Conservation (phyloP, 2,113 vertebrate genomes). For the Chaetorhynchus papuensis region DNA sequence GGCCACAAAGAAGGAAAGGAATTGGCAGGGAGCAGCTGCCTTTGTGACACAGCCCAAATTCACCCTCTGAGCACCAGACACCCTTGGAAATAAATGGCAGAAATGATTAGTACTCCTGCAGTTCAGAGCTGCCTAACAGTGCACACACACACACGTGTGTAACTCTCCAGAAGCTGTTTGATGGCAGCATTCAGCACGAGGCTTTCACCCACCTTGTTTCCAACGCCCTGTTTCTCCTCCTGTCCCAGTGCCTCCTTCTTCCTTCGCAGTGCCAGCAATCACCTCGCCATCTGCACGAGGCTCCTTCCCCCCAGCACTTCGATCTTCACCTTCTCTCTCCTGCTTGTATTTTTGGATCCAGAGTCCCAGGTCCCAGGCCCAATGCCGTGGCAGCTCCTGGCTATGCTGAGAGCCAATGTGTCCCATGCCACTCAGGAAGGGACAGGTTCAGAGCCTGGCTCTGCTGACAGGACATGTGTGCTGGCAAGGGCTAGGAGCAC, state of each 20-base stretch:
- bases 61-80: background rate
- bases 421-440: background rate
- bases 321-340: background rate
- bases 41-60: background rate
- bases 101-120: background rate
- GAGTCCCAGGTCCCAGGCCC: too few relatives aligned
- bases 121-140: background rate
- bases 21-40: background rate
- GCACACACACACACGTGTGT: accelerated
- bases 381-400: accelerated
- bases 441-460: background rate
- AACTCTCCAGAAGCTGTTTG: background rate
- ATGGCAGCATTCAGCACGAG: accelerated
- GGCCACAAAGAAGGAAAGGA: background rate
- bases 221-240: background rate
- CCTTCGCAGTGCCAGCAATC: accelerated
- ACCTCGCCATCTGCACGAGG: background rate
- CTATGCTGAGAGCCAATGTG: accelerated
- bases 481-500: background rate
- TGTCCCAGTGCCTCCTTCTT: background rate
- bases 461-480: background rate
- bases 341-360: background rate
- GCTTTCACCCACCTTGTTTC: background rate
- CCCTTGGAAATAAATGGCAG: background rate
- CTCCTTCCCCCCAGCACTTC: accelerated